phyloP scores from a whole-genome alignment of 2,888 invertebrate species.

The Stenodera caucasica region DNA sequence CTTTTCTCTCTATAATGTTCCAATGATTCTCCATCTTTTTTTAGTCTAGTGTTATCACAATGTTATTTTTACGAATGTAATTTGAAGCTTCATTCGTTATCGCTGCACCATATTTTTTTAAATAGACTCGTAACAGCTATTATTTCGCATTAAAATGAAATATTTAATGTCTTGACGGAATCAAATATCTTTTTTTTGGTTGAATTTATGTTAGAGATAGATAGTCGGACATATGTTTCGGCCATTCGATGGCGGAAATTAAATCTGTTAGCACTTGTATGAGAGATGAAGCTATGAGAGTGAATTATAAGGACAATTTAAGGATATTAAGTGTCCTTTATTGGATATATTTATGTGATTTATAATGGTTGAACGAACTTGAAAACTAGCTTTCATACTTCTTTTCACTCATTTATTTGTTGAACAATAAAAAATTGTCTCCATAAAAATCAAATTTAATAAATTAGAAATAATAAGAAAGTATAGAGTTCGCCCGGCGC shows the following conservation, averaged over 20 bases:
- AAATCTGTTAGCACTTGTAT: constrained; percentile 7
- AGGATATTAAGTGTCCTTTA: background rate
- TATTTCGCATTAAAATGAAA: constrained; percentile 41
- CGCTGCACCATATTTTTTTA: constrained; percentile 37
- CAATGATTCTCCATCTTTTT: background rate
- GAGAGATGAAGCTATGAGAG: background rate
- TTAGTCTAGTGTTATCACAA: background rate
- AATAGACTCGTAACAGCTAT: constrained; percentile 41
- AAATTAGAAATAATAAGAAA: background rate
- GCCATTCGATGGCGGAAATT: constrained; percentile 5
- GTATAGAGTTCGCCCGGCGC: background rate
- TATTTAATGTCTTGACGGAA: constrained; percentile 31
- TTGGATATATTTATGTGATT: background rate
- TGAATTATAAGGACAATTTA: constrained; percentile 1
- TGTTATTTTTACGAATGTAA: constrained; percentile 32
- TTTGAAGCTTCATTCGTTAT: constrained; percentile 42
- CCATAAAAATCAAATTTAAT: background rate
- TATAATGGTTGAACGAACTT: background rate
- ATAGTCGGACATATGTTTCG: background rate
- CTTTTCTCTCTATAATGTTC: background rate
- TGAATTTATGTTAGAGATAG: background rate
- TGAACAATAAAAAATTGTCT: too few species aligned
- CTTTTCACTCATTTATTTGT: too few species aligned
- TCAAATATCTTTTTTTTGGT: constrained; percentile 12
- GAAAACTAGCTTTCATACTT: too few species aligned